Percentiles rank a stretch among this genome's conserved stretches.
These are phyloP conservation scores for Drosophila prostipennis DNA, from an alignment of 2,888 invertebrate genomes.

Conservation along the genomic window DNA sequence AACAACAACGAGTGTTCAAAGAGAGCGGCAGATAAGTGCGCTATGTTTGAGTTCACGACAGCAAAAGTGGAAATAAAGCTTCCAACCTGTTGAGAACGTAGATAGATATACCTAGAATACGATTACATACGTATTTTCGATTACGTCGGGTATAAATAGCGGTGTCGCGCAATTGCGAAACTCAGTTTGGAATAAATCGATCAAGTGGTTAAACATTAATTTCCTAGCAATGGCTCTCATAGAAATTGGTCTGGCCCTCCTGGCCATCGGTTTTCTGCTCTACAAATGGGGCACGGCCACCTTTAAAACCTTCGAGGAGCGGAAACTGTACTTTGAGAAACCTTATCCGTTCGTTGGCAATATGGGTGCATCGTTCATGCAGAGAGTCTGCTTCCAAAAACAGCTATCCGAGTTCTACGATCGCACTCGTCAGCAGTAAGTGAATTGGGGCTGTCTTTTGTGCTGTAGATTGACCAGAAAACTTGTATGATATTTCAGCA, in stretches of 20 bases:
- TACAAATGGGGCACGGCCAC: constrained; percentile 69
- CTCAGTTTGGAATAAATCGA: constrained; percentile 16
- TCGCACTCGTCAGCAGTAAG: constrained; percentile 65
- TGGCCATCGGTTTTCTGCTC: constrained; percentile 28
- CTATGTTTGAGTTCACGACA: background rate
- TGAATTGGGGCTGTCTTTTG: constrained; percentile 6
- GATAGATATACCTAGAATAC: background rate
- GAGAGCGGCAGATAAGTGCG: background rate
- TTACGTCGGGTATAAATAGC: constrained; percentile 22
- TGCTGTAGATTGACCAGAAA: background rate
- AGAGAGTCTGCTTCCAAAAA: constrained; percentile 51
- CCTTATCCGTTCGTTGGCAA: constrained; percentile 73
- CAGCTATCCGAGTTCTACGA: constrained; percentile 51
- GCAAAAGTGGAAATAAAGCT: background rate
- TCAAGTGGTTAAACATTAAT: background rate
- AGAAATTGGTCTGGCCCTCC: constrained; percentile 43
- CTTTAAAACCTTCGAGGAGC: constrained; percentile 59
- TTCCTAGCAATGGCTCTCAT: constrained; percentile 15
- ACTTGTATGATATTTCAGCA: constrained; percentile 58
- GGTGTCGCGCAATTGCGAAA: background rate
- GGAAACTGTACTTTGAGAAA: constrained; percentile 64
- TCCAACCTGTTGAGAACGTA: constrained; percentile 8
- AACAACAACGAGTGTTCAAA: background rate
- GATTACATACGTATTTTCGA: no score
- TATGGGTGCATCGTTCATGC: constrained; percentile 17